phyloP scores from a whole-genome alignment of 2,797 vertebrate genomes.

The Paedocypris micromegethes region DNA sequence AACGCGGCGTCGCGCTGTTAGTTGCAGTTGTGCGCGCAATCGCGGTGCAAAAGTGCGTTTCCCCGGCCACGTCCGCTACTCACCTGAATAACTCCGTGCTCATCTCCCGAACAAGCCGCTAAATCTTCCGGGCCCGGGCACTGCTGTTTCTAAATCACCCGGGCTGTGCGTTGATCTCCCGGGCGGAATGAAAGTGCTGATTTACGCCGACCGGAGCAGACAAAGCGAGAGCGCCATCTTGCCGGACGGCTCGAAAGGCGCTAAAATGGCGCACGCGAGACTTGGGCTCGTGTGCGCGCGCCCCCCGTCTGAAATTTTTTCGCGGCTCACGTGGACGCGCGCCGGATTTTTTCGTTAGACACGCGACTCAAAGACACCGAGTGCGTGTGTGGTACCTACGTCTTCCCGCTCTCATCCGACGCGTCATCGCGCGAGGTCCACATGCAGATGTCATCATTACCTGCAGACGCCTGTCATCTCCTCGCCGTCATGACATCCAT shows the following conservation, averaged over 20 bases:
- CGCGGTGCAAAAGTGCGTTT: background rate
- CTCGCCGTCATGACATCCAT: too few species aligned
- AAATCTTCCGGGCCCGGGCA: background rate
- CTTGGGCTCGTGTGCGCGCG: conserved; percentile 45
- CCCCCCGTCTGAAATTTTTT: background rate
- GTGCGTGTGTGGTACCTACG: too few species aligned
- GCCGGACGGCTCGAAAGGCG: conserved; percentile 75
- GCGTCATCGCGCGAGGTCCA: too few species aligned
- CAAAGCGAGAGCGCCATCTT: conserved; percentile 81
- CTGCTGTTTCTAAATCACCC: background rate
- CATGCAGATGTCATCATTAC: too few species aligned
- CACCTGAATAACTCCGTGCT: conserved; percentile 7
- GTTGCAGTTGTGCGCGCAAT: background rate
- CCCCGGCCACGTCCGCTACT: conserved; percentile 12
- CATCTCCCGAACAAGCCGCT: background rate
- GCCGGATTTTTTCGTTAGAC: too few species aligned
- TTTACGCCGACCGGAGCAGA: conserved; percentile 63
- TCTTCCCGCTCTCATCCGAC: too few species aligned
- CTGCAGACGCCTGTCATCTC: too few species aligned
- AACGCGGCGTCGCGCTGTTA: background rate
- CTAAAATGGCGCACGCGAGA: conserved; percentile 77
- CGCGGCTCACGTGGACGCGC: too few species aligned
- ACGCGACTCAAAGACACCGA: too few species aligned
- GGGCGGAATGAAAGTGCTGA: conserved; percentile 26
- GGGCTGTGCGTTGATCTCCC: background rate